A percentile compares a stretch with the other conserved stretches of the same genome.
phyloP scores from a whole-genome alignment of 2,797 vertebrate genomes.

The Notoglanidium macrostoma region DNA sequence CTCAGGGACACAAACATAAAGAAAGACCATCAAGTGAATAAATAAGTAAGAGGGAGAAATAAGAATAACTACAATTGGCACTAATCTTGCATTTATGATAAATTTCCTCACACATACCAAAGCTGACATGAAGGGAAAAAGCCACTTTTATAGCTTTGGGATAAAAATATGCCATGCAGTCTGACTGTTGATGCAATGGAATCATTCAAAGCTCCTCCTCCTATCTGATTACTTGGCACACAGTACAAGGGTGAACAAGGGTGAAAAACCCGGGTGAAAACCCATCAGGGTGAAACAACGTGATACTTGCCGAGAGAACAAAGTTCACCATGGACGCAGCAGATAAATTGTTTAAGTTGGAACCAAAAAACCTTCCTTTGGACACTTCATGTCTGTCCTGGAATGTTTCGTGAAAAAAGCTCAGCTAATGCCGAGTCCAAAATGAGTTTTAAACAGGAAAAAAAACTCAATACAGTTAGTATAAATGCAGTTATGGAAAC shows the following conservation, averaged over 20 bases:
- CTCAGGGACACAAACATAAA: slow-evolving; percentile 23
- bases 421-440: background rate
- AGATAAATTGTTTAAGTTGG: slow-evolving; percentile 48
- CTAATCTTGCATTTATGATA: background rate
- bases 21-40: background rate
- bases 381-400: slow-evolving; percentile 4
- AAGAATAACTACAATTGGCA: background rate
- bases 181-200: slow-evolving; percentile 39
- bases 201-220: slow-evolving; percentile 59
- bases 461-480: too few species aligned
- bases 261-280: slow-evolving; percentile 63
- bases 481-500: background rate
- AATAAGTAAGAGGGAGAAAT: background rate
- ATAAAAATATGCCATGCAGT: slow-evolving; percentile 28
- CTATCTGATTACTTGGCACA: slow-evolving; percentile 55
- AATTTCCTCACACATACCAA: background rate
- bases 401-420: background rate
- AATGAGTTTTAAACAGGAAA: background rate
- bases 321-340: slow-evolving; percentile 46
- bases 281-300: slow-evolving; percentile 64
- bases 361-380: slow-evolving; percentile 23
- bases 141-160: background rate
- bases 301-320: slow-evolving; percentile 63
- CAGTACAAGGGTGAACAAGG: slow-evolving; percentile 60
- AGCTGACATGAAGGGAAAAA: background rate